Evolutionary conservation across 2,113 vertebrate species (phyloP), one percentile per base, ranked within the genome.

Genomic region (Rhinoderma darwinii): DNA sequence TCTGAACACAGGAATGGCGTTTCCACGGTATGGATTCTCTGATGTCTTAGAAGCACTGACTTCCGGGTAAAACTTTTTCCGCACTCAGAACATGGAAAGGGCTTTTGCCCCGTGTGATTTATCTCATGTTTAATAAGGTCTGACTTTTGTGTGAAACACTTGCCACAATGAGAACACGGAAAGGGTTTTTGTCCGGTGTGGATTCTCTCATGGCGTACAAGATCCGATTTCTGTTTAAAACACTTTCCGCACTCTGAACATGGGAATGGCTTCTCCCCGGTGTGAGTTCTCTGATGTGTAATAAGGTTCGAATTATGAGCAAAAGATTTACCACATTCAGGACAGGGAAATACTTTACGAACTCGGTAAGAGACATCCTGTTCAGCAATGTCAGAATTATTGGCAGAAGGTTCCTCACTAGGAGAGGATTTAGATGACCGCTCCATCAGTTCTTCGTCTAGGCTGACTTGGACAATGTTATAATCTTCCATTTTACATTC

Each of bases 31-130:
- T 84, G 83, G 27, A 75, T 74, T 51, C 70, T 74, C 50, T 74
- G 47, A 32, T 84, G 83, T 15, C 25, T 20, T 8, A 74, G 5
- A 5, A 84, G 83, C 11, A n/a, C 15, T 1, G 68, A 39, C 22
- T 50, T 43, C 20, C 72, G 44, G 14, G 66, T 83, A 35, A 83
- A 83, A 20, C 66, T 25, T 54, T 83, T 83, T 0, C 68, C 82
- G 17, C 83, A 84, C 17, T 84, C 47, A 25, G 83, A n/a, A 59
- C 83, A 84, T 20, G 51, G n/a, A 39, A 84, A 84, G 8, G 70
- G 68, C 12, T 84, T 84, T 7, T 84, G 70, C 2, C 50, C 70
- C 4, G 44, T 74, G 83, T 84, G 83, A 27, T 59, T 74, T 37
- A 51, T 84, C 83, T 74, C 30, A 41, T 84, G 83, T n/a, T 25